Evolutionary conservation across 2,113 vertebrate genomes (phyloP).

Genomic region (Halcyon malimbica): DNA sequence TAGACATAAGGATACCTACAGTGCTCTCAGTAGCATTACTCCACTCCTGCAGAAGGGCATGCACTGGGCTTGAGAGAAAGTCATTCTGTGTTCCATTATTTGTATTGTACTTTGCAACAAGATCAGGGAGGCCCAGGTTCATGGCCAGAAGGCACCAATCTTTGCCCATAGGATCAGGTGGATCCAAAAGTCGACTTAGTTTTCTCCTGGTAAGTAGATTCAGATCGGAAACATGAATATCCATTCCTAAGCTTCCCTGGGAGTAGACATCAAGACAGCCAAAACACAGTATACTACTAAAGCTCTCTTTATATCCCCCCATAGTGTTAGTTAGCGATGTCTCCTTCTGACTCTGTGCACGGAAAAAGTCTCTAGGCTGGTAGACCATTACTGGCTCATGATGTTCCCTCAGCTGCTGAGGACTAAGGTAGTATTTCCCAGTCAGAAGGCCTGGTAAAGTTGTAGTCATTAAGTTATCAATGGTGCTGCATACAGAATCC

Average conservation of each 20-base stretch:
- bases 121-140: constrained; percentile 93
- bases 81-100: constrained; percentile 76
- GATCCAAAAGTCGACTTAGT: constrained; percentile 93
- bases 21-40: constrained; percentile 85
- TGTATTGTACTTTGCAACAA: constrained; percentile 91
- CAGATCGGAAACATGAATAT: constrained; percentile 90
- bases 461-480: constrained; percentile 90
- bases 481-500: constrained; percentile 92
- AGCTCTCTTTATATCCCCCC: constrained; percentile 96
- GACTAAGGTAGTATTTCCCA: constrained; percentile 93
- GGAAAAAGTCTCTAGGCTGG: constrained; percentile 96
- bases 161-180: constrained; percentile 94
- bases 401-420: constrained; percentile 94
- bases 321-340: constrained; percentile 93
- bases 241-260: constrained; percentile 87
- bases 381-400: constrained; percentile 96
- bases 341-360: constrained; percentile 90
- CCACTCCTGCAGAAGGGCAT: constrained; percentile 91
- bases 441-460: constrained; percentile 92
- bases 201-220: constrained; percentile 88
- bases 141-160: constrained; percentile 99
- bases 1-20: constrained; percentile 89
- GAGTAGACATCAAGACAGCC: constrained; percentile 92
- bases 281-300: constrained; percentile 92
- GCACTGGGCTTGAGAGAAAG: constrained; percentile 86